Conservation (phyloP, 2,113 vertebrate species). For the Crotophaga sulcirostris region DNA sequence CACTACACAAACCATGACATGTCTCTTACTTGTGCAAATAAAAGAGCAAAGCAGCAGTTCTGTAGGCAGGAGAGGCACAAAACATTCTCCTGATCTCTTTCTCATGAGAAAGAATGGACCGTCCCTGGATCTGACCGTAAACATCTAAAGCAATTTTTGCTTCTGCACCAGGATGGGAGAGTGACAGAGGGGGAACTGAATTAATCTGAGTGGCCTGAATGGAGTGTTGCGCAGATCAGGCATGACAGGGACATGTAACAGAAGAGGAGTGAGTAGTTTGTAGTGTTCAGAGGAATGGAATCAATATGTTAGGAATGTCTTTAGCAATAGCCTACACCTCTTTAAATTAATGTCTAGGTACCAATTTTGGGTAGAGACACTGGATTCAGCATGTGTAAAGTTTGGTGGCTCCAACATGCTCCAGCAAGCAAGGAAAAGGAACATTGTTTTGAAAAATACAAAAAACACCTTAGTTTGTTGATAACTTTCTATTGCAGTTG, state of each 20-base stretch:
- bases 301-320: neutral
- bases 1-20: fast-evolving
- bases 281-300: neutral
- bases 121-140: neutral
- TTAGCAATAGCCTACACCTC: neutral
- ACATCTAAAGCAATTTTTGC: neutral
- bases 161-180: neutral
- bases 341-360: neutral
- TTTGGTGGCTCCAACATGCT: neutral
- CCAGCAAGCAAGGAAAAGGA: neutral
- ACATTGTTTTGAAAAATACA: neutral
- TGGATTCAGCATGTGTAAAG: neutral
- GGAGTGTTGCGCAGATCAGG: neutral
- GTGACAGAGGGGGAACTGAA: neutral
- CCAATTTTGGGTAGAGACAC: neutral
- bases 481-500: neutral
- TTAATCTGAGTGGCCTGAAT: neutral
- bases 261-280: neutral
- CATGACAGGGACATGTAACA: neutral
- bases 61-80: neutral
- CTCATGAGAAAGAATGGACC: neutral
- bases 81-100: neutral
- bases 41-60: neutral
- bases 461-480: neutral
- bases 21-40: neutral